A percentile compares a stretch with the other conserved stretches of the same genome.
phyloP scores from a whole-genome alignment of 2,888 invertebrate genomes.

The Orthosia incerta region DNA sequence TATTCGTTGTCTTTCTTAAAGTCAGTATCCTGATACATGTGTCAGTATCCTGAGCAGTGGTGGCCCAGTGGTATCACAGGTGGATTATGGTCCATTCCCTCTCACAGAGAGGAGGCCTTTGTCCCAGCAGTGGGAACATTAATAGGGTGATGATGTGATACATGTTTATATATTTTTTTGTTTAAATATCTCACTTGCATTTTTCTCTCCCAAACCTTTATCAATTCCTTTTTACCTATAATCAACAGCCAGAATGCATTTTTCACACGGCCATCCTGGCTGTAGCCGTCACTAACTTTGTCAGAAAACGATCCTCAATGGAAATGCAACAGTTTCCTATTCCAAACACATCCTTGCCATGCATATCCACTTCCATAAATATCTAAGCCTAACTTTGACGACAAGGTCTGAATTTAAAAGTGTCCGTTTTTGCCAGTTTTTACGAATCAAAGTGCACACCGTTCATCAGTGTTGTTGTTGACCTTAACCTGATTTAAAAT shows the following conservation, averaged over 20 bases:
- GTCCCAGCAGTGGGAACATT: too few species aligned
- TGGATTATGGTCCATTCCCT: too few species aligned
- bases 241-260: too few species aligned
- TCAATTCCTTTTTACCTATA: neutral
- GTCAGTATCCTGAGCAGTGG: too few species aligned
- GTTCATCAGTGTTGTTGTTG: slow-evolving; percentile 73
- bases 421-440: slow-evolving; percentile 33
- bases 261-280: neutral
- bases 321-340: neutral
- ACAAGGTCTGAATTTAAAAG: slow-evolving; percentile 41
- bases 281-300: neutral
- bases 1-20: neutral
- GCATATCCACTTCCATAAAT: slow-evolving; percentile 7
- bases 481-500: slow-evolving; percentile 91
- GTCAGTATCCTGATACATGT: neutral
- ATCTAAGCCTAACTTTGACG: slow-evolving; percentile 25
- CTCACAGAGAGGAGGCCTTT: too few species aligned
- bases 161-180: too few species aligned
- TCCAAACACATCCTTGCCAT: neutral
- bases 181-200: neutral
- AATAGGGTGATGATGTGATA: too few species aligned
- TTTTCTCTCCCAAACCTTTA: too few species aligned
- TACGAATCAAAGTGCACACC: slow-evolving; percentile 57
- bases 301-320: neutral
- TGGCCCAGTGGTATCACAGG: too few species aligned